A percentile compares a stretch with the other conserved stretches of the same genome.
These are phyloP conservation scores for Azorinus chamasolen DNA, from an alignment of 2,888 invertebrate species.

Conservation along the genomic window DNA sequence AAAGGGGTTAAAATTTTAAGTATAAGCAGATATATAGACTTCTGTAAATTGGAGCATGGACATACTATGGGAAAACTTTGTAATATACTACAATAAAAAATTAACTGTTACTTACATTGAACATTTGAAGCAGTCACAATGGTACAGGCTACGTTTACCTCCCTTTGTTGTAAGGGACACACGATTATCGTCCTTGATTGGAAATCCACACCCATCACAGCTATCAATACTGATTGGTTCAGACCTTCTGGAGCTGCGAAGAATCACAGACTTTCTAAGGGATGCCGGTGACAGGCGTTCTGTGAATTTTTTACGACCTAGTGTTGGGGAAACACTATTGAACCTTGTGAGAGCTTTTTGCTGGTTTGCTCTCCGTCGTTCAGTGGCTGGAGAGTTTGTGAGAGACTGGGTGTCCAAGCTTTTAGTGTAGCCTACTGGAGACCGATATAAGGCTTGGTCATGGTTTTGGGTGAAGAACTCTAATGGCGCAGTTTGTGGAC, in stretches of 20 bases:
- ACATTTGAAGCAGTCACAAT: slow-evolving; percentile 76
- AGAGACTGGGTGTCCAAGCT: slow-evolving; percentile 46
- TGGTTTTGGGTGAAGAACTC: too few relatives aligned
- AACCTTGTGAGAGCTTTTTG: slow-evolving; percentile 37
- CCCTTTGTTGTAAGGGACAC: slow-evolving; percentile 63
- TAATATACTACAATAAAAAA: too few relatives aligned
- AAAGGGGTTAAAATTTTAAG: too few relatives aligned
- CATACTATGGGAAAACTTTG: too few relatives aligned
- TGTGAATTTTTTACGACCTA: slow-evolving; percentile 38
- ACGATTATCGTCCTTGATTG: slow-evolving; percentile 69
- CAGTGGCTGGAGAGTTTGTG: slow-evolving; percentile 40
- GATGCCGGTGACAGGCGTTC: slow-evolving; percentile 55
- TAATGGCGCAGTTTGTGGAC: too few relatives aligned
- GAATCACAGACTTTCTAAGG: slow-evolving; percentile 52
- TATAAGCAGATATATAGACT: too few relatives aligned
- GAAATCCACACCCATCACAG: slow-evolving; percentile 75
- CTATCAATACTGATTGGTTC: slow-evolving; percentile 53
- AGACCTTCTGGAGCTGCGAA: slow-evolving; percentile 43
- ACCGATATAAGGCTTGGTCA: too few relatives aligned
- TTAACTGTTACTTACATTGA: slow-evolving; percentile 67
- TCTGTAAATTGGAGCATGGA: too few relatives aligned
- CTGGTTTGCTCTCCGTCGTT: slow-evolving; percentile 17
- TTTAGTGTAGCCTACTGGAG: too few relatives aligned
- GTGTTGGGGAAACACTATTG: slow-evolving; percentile 56
- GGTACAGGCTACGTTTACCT: slow-evolving; percentile 67